Evolutionary conservation across 1,140 invertebrate genomes (phyloP).

Genomic region (Aphelenchoides fujianensis): DNA sequence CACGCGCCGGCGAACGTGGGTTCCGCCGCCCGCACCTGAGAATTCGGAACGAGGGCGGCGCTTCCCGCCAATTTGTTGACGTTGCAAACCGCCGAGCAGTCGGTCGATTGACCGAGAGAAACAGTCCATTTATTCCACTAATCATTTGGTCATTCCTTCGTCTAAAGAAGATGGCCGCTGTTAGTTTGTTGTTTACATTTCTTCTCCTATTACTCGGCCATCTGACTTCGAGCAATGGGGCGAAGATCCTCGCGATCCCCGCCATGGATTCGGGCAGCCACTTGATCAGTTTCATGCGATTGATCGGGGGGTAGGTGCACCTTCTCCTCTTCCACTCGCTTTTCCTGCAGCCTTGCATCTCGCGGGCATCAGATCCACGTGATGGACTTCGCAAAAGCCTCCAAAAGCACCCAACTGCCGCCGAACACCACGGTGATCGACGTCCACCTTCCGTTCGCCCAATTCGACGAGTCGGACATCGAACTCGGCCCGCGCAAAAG

Average conservation of each 20-base stretch:
- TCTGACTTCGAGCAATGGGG: not conserved
- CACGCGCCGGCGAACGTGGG: no score
- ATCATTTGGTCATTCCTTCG: no score
- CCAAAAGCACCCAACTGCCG: not conserved
- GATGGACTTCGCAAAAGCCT: not conserved
- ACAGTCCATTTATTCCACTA: no score
- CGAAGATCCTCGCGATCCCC: not conserved
- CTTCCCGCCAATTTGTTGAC: no score
- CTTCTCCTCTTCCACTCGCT: no score
- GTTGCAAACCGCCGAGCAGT: no score
- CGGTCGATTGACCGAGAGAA: no score
- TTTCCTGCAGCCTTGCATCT: not conserved
- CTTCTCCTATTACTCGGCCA: no score
- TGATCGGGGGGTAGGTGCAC: not conserved
- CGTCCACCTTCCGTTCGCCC: not conserved
- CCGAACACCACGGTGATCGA: not conserved
- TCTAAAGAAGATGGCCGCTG: no score
- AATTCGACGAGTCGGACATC: not conserved
- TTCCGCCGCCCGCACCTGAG: no score
- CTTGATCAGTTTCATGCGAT: not conserved
- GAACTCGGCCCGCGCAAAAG: not conserved
- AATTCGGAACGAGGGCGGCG: no score
- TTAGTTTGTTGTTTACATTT: no score
- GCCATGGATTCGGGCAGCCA: not conserved
- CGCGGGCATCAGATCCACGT: not conserved